Percentiles rank a stretch among this genome's conserved stretches.
These are phyloP conservation scores for Peromyscus eremicus DNA, from an alignment of 2,797 vertebrate genomes.

Conservation along the genomic window DNA sequence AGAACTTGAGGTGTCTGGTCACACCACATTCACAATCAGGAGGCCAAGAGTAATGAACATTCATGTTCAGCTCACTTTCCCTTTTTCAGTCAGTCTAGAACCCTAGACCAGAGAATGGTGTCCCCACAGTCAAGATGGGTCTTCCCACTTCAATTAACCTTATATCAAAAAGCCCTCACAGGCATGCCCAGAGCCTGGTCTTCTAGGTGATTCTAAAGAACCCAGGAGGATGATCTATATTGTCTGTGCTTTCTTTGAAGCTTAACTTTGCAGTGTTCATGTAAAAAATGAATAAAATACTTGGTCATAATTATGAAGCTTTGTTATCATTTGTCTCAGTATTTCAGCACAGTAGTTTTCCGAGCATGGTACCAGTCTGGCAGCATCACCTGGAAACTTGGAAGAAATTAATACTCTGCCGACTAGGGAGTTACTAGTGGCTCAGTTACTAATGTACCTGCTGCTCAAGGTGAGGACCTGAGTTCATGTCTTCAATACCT, in stretches of 20 bases:
- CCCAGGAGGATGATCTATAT: background rate
- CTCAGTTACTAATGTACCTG: background rate
- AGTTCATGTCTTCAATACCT: background rate
- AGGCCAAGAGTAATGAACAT: too few relatives aligned
- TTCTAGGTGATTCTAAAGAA: background rate
- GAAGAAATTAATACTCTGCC: background rate
- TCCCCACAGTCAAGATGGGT: background rate
- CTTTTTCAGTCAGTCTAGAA: background rate
- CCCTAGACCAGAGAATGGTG: background rate
- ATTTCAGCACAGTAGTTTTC: background rate
- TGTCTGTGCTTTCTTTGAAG: background rate
- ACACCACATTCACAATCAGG: too few relatives aligned
- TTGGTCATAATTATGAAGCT: background rate
- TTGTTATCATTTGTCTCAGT: background rate
- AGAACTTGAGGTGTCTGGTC: background rate
- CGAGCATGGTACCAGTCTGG: background rate
- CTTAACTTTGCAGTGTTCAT: slow-evolving; percentile 3
- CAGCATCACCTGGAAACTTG: background rate
- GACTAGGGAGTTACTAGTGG: background rate
- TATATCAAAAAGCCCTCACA: background rate
- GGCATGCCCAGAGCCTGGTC: background rate
- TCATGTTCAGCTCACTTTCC: background rate
- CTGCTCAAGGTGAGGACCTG: background rate
- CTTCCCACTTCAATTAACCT: background rate
- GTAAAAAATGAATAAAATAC: background rate